Base-by-base conservation (phyloP, 2,888 invertebrate genomes). In the Ommatoiulus sabulosus region DNA sequence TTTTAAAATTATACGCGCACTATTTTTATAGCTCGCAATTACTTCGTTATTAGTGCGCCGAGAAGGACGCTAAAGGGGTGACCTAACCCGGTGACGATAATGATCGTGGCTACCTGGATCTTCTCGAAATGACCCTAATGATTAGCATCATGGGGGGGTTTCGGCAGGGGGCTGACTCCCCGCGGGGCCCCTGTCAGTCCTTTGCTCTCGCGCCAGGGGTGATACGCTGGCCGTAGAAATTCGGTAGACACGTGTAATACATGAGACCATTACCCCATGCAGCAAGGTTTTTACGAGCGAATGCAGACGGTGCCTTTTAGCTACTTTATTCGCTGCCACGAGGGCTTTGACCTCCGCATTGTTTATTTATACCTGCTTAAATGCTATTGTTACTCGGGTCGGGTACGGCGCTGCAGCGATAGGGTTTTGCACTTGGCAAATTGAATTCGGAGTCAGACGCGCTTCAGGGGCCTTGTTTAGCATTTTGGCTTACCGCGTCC, bases 21-120 rank as follows among this genome's bases (percentile, higher is more conserved):
- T 72, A 24, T 72, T 72, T 72, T 72, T 72, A 72, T 72, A 72
- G 72, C 72, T 72, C 72, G 72, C 72, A 72, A 72, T 72, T 72
- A 72, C 72, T 72, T n/a, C 24, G 72, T n/a, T 24, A 72, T 72
- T 72, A 72, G 72, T n/a, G 24, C 72, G 7, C n/a, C 24, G 72
- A 72, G n/a, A n/a, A 24, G 24, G 72, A 72, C 24, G 72, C 72
- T 24, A 72, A 72, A 72, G 72, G 72, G 72, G 72, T 72, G 72
- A 72, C 72, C 72, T 72, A 72, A 72, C 72, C 72, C 24, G 72
- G 72, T 72, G 72, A 72, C 72, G 72, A 72, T 72, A 72, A 72
- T 72, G 72, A 72, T 72, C 72, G 72, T 24, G 72, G 72, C 72
- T 72, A 72, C 72, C 72, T 72, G 72, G 72, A 72, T 72, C 72